phyloP scores from a whole-genome alignment of 2,888 invertebrate genomes.

The Ennomos erosarius region DNA sequence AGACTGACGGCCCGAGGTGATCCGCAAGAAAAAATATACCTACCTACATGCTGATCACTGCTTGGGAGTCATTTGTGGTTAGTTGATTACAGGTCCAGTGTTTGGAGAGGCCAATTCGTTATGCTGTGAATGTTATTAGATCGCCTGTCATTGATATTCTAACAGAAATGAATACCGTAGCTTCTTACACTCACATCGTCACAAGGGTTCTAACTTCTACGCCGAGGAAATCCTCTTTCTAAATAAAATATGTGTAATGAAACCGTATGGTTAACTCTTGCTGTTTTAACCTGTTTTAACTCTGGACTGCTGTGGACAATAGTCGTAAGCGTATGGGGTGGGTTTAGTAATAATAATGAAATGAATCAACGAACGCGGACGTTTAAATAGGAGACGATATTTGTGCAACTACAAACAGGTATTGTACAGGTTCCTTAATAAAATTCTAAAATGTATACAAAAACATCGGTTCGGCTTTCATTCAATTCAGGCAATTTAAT shows the following conservation, averaged over 20 bases:
- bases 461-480: too few relatives aligned
- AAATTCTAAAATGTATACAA: too few relatives aligned
- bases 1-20: conserved; percentile 25
- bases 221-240: conserved; percentile 1
- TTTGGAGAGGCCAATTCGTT: conserved; percentile 23
- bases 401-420: too few relatives aligned
- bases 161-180: conserved; percentile 17
- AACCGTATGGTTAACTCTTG: too few relatives aligned
- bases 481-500: conserved; percentile 18
- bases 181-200: conserved; percentile 1
- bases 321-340: too few relatives aligned
- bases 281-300: too few relatives aligned
- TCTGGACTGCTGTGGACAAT: too few relatives aligned
- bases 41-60: conserved; percentile 2
- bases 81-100: conserved; percentile 16
- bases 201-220: conserved; percentile 2
- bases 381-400: too few relatives aligned
- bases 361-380: too few relatives aligned
- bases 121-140: conserved; percentile 24
- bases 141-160: conserved; percentile 24
- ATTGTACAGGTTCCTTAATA: too few relatives aligned
- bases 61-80: conserved; percentile 14
- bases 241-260: not conserved
- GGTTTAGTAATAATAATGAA: too few relatives aligned
- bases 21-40: conserved; percentile 13